phyloP scores from a whole-genome alignment of 2,113 vertebrate genomes.

The Cyprinus carpio region DNA sequence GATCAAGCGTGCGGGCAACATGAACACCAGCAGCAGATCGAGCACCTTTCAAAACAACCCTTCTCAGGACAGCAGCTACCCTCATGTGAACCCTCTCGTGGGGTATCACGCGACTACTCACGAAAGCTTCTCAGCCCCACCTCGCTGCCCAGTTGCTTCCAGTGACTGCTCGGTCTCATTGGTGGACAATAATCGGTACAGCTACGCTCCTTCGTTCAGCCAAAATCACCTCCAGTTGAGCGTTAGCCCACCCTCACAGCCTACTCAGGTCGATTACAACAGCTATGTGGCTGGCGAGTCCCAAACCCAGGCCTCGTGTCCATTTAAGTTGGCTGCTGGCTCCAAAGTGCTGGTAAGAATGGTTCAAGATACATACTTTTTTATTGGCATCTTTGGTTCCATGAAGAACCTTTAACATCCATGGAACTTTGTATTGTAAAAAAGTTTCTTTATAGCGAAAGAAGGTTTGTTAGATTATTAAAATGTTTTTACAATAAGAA shows the following conservation, averaged over 20 bases:
- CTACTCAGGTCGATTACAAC: constrained; percentile 55
- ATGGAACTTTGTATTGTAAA: too few relatives aligned
- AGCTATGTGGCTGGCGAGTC: constrained; percentile 49
- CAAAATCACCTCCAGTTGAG: constrained; percentile 64
- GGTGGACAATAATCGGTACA: constrained; percentile 66
- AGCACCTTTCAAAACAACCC: constrained; percentile 53
- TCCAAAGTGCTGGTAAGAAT: constrained; percentile 77
- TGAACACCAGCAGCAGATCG: constrained; percentile 56
- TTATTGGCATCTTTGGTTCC: too few relatives aligned
- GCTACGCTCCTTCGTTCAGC: constrained; percentile 62
- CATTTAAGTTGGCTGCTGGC: constrained; percentile 72
- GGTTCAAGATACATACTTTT: background rate
- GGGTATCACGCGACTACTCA: constrained; percentile 64
- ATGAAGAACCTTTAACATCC: too few relatives aligned
- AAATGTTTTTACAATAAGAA: too few relatives aligned
- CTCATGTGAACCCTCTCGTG: constrained; percentile 52
- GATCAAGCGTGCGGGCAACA: constrained; percentile 61
- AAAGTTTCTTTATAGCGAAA: too few relatives aligned
- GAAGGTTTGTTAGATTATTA: too few relatives aligned
- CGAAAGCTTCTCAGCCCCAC: constrained; percentile 44
- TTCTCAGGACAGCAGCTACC: constrained; percentile 65
- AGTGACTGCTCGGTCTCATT: constrained; percentile 63
- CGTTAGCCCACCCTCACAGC: constrained; percentile 49
- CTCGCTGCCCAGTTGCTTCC: constrained; percentile 57
- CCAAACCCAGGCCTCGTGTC: constrained; percentile 67